A percentile compares a stretch with the other conserved stretches of the same genome.
Conservation (phyloP, 2,797 vertebrate genomes). For the Mallotus villosus region DNA sequence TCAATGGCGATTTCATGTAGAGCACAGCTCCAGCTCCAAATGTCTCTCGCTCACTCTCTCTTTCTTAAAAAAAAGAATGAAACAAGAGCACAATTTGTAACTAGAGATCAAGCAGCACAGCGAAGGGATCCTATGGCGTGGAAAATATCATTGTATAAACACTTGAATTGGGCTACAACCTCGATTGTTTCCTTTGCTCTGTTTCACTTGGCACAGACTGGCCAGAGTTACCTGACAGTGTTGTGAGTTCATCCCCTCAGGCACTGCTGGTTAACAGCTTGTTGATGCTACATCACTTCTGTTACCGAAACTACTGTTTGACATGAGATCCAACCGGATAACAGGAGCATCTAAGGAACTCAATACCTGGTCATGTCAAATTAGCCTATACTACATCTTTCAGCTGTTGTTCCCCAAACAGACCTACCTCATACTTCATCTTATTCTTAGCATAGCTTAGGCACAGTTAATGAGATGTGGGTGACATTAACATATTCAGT, state of each 20-base stretch:
- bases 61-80: slow-evolving; percentile 19
- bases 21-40: slow-evolving; percentile 21
- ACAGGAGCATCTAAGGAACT: no score
- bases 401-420: no score
- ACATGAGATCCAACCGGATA: background rate
- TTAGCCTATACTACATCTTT: no score
- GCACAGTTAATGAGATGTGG: no score
- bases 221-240: slow-evolving; percentile 8
- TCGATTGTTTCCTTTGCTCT: slow-evolving; percentile 62
- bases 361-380: no score
- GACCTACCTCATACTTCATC: no score
- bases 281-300: no score
- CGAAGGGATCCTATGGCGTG: slow-evolving; percentile 63
- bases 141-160: slow-evolving; percentile 44
- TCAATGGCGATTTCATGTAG: slow-evolving; percentile 28
- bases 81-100: slow-evolving; percentile 49
- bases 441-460: no score
- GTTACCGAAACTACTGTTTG: background rate
- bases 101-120: slow-evolving; percentile 31
- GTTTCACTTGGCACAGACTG: slow-evolving; percentile 55
- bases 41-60: slow-evolving; percentile 32
- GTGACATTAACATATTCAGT: background rate
- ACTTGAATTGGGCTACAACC: slow-evolving; percentile 45
- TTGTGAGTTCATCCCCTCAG: background rate
- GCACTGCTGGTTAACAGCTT: background rate